Percentiles rank a stretch among this genome's conserved stretches.
These are phyloP conservation scores for Caenorhabditis drosophilae DNA, from an alignment of 2,888 invertebrate genomes.

Conservation along the genomic window DNA sequence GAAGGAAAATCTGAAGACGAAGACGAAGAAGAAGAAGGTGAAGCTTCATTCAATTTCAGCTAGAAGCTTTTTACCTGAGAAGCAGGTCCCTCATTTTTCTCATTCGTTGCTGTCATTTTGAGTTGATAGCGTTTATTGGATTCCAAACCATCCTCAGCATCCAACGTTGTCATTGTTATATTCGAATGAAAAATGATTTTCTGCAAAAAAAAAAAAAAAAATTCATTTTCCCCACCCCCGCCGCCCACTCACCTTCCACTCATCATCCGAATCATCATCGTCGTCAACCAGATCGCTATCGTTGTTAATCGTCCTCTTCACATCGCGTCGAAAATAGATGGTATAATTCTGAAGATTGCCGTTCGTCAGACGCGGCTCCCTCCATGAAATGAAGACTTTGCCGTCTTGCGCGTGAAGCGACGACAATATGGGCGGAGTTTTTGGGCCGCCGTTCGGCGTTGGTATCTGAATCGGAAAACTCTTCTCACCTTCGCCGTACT, in stretches of 20 bases:
- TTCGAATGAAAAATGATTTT: conserved; percentile 5
- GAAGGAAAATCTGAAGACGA: background rate
- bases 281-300: background rate
- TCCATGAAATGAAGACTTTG: conserved; percentile 24
- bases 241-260: too few relatives aligned
- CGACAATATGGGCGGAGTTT: conserved; percentile 24
- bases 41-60: too few relatives aligned
- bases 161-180: conserved; percentile 9
- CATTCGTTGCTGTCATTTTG: conserved; percentile 40
- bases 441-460: conserved; percentile 46
- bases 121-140: conserved; percentile 27
- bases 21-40: background rate
- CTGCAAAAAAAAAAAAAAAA: background rate
- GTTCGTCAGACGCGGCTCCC: conserved; percentile 21
- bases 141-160: conserved; percentile 21
- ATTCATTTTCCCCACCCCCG: too few relatives aligned
- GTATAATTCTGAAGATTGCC: conserved; percentile 24
- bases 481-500: conserved; percentile 44
- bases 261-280: too few relatives aligned
- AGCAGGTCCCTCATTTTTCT: conserved; percentile 31
- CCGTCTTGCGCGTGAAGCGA: conserved; percentile 24
- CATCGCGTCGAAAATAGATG: conserved; percentile 13
- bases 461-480: conserved; percentile 34
- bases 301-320: background rate
- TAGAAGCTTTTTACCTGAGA: too few relatives aligned